Evolutionary conservation across 1,140 invertebrate species (phyloP), one percentile per base, ranked within the genome.

Genomic region (Lepidurus arcticus): DNA sequence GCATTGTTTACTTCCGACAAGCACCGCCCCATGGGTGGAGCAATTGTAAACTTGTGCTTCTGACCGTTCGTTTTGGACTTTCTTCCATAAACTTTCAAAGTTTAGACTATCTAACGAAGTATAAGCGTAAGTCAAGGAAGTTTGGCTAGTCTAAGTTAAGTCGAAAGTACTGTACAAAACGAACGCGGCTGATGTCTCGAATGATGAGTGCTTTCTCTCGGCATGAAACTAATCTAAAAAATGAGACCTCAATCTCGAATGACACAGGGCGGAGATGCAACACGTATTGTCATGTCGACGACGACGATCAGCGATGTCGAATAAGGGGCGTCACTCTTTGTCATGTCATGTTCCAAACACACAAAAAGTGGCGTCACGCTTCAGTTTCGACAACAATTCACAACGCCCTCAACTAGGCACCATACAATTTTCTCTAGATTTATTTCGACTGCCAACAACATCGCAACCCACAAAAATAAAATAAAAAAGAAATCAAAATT

Each of bases 331-430:
- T 65, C 53, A 65, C 21, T 65, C 53, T 65, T 65, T 65, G 9
- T 65, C 53, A 65, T 65, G 53, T 65, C 53, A 65, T 13, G 53
- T 65, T 16, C 13, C 53, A 9, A 65, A 9, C 53, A 16, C 6
- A 65, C 6, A 65, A 65, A 65, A 65, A 65, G 16, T 65, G 53
- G 53, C 53, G 53, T 65, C 53, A 65, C 53, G 53, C 53, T 65
- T 65, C 53, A 21, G 6, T 65, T 5, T 65, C 53, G 53, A 65
- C 53, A 65, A 65, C 53, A 7, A 13, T 65, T n/a, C 53, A 9
- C 53, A 65, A 65, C 53, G 53, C 53, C 53, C 53, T 65, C 21
- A 65, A 34, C 34, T 65, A 16, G 53, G 16, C 7, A 65, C 53
- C n/a, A 21, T 7, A 65, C 8, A 65, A n/a, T 65, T 65, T 65